Conservation (phyloP, 2,113 vertebrate genomes). For the Alouatta palliata region DNA sequence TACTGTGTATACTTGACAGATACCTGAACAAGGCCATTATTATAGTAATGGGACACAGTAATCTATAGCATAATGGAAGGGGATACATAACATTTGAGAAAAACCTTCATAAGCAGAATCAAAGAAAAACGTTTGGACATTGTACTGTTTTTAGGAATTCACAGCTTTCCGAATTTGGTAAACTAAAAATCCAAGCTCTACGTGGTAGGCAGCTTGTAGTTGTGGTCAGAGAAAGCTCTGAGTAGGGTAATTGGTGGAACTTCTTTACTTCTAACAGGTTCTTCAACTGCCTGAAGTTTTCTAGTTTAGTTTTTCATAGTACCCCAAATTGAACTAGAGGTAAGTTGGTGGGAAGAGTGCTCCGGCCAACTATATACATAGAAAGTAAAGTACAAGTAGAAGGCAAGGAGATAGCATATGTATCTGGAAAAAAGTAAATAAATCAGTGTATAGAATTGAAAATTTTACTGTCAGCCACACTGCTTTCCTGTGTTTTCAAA, state of each 20-base stretch:
- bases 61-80: not conserved
- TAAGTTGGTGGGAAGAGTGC: not conserved
- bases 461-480: not conserved
- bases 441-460: not conserved
- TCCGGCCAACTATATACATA: not conserved
- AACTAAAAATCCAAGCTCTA: not conserved
- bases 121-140: not conserved
- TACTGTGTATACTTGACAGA: not conserved
- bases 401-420: not conserved
- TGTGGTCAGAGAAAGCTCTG: not conserved
- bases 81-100: not conserved
- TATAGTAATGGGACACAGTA: not conserved
- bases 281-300: not conserved
- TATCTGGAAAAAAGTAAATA: not conserved
- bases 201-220: not conserved
- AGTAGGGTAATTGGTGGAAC: not conserved
- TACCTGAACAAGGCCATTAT: not conserved
- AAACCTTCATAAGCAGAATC: not conserved
- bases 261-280: not conserved
- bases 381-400: not conserved
- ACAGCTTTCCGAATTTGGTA: not conserved
- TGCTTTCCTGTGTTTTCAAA: not conserved
- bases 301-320: not conserved
- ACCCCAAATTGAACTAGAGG: not conserved
- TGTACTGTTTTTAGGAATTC: not conserved